These are phyloP conservation scores for Drosophila bipectinata DNA, from an alignment of 1,140 invertebrate species.

Conservation along the genomic window DNA sequence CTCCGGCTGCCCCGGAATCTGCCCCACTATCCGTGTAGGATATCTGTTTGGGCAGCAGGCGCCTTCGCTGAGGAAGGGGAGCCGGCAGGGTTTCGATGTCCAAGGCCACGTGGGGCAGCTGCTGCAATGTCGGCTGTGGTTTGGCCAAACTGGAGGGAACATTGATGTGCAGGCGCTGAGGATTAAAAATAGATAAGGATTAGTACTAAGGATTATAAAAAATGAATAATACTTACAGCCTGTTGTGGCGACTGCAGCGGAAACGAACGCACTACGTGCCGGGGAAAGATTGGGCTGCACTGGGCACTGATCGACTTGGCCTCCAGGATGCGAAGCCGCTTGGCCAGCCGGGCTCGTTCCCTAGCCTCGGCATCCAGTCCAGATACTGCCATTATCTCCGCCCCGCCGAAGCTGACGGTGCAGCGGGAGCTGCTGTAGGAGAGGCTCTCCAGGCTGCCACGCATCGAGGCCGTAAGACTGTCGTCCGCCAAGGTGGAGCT, in stretches of 20 bases:
- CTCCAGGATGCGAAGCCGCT: conserved; percentile 74
- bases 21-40: conserved; percentile 72
- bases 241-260: conserved; percentile 62
- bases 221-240: conserved; percentile 49
- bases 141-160: conserved; percentile 72
- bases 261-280: conserved; percentile 63
- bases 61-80: conserved; percentile 50
- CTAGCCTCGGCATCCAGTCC: conserved; percentile 55
- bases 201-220: not conserved
- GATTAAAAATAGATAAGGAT: not conserved
- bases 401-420: conserved; percentile 76
- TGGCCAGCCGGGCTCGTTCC: conserved; percentile 61
- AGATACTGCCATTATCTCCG: conserved; percentile 60
- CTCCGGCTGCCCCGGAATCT: conserved; percentile 27
- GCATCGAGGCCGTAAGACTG: conserved; percentile 73
- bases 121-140: conserved; percentile 20
- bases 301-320: conserved; percentile 83
- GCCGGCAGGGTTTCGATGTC: conserved; percentile 45
- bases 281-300: conserved; percentile 79
- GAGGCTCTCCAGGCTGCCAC: conserved; percentile 76
- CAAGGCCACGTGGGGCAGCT: conserved; percentile 41
- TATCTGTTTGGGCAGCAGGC: conserved; percentile 68
- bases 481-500: conserved; percentile 81
- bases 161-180: conserved; percentile 64
- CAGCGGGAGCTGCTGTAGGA: conserved; percentile 79